Conservation (phyloP, 2,113 vertebrate species). For the Microtus pennsylvanicus region DNA sequence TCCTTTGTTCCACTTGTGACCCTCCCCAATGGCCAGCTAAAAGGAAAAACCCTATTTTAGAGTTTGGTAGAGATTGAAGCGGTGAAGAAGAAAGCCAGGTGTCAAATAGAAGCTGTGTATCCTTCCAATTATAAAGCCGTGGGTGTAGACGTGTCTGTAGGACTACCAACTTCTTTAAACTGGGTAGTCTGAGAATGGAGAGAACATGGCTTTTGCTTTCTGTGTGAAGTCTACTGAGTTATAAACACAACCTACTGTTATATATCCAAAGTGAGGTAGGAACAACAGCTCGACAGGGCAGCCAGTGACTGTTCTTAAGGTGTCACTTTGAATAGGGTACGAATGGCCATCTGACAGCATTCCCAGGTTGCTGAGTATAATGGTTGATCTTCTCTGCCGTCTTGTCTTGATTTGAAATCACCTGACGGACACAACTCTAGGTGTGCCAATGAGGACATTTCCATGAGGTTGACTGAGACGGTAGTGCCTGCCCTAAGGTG, state of each 20-base stretch:
- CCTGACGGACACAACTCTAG: background rate
- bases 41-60: no score
- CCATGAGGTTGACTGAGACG: background rate
- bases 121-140: background rate
- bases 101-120: background rate
- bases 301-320: background rate
- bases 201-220: background rate
- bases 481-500: background rate
- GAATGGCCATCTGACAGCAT: background rate
- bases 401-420: background rate
- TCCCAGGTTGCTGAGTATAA: background rate
- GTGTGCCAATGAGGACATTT: background rate
- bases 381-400: background rate
- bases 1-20: no score
- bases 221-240: slow-evolving; percentile 13
- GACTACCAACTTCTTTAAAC: background rate
- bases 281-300: background rate
- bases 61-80: background rate
- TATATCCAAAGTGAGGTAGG: background rate
- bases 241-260: background rate
- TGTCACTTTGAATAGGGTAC: background rate
- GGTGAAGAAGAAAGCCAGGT: background rate
- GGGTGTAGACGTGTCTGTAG: background rate
- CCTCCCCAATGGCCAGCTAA: background rate
- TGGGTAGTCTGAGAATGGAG: background rate